A percentile compares a stretch with the other conserved stretches of the same genome.
phyloP scores from a whole-genome alignment of 2,113 vertebrate species.

The Corydoras sp. region DNA sequence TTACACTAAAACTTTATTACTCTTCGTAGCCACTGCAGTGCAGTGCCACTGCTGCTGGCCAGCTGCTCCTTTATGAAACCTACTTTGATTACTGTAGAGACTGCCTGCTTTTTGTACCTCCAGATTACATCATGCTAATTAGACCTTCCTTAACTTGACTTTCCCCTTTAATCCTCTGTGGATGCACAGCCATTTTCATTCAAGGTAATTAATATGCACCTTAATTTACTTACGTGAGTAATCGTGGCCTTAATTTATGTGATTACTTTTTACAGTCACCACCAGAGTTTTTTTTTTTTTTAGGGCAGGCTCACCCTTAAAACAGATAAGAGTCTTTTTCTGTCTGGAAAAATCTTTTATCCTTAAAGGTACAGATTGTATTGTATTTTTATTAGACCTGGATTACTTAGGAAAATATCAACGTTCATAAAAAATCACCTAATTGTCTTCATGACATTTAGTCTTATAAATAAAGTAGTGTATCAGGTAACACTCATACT shows the following conservation, averaged over 20 bases:
- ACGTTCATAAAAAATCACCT: not conserved
- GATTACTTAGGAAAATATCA: not conserved
- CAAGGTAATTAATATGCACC: slow-evolving; percentile 39
- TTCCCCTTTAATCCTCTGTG: slow-evolving; percentile 17
- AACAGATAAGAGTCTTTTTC: not conserved
- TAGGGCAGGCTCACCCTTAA: not conserved
- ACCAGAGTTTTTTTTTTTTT: slow-evolving; percentile 23
- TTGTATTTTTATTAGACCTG: not conserved
- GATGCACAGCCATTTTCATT: slow-evolving; percentile 31
- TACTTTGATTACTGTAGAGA: slow-evolving; percentile 24
- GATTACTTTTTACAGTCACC: slow-evolving; percentile 17
- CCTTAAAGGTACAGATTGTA: not conserved
- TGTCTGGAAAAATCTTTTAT: not conserved
- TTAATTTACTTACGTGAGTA: slow-evolving; percentile 37
- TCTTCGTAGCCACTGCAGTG: slow-evolving; percentile 24
- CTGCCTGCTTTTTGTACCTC: slow-evolving; percentile 20
- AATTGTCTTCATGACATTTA: no score
- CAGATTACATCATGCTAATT: slow-evolving; percentile 38
- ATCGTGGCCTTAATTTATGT: slow-evolving; percentile 36
- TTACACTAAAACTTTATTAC: slow-evolving; percentile 35
- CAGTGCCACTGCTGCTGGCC: slow-evolving; percentile 5
- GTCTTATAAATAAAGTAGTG: no score
- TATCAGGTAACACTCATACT: no score
- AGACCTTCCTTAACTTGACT: slow-evolving; percentile 31
- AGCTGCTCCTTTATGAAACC: slow-evolving; percentile 10